A percentile compares a stretch with the other conserved stretches of the same genome.
Conservation (phyloP, 2,888 invertebrate genomes). For the Sisyra nigra region DNA sequence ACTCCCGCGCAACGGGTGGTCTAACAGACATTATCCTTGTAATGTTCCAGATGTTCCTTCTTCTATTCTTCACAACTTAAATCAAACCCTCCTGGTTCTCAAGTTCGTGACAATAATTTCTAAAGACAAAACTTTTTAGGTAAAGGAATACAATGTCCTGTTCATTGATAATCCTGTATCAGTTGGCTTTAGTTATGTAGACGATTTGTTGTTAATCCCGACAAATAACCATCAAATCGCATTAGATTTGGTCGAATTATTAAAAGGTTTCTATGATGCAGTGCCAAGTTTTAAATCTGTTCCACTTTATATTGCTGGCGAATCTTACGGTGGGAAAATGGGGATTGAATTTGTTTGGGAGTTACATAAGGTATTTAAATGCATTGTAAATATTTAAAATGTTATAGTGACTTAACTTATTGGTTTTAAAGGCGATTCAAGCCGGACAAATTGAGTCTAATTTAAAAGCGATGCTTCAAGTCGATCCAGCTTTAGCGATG, state of each 20-base stretch:
- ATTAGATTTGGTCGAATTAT: conserved; percentile 54
- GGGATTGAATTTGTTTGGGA: conserved; percentile 61
- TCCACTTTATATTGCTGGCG: conserved; percentile 72
- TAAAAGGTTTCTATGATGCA: conserved; percentile 48
- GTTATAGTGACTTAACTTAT: neutral
- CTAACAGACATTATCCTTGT: no score
- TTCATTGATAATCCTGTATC: conserved; percentile 88
- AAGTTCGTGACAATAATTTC: no score
- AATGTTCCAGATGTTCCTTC: no score
- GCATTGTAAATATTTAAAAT: neutral
- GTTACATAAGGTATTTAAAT: conserved; percentile 31
- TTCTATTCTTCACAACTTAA: no score
- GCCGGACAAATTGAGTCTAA: conserved; percentile 45
- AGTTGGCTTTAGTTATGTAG: conserved; percentile 70
- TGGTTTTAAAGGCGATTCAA: conserved; percentile 37
- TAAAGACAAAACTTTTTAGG: conserved; percentile 31
- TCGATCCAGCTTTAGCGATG: conserved; percentile 83
- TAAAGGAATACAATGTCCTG: conserved; percentile 60
- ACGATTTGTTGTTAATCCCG: conserved; percentile 30
- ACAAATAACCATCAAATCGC: conserved; percentile 49
- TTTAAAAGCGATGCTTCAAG: conserved; percentile 63
- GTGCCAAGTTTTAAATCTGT: conserved; percentile 54
- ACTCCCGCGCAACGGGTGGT: no score
- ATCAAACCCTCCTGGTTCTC: no score
- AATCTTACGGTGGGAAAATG: conserved; percentile 92